Conservation (phyloP, 2,888 invertebrate genomes). For the Phengaris arion region DNA sequence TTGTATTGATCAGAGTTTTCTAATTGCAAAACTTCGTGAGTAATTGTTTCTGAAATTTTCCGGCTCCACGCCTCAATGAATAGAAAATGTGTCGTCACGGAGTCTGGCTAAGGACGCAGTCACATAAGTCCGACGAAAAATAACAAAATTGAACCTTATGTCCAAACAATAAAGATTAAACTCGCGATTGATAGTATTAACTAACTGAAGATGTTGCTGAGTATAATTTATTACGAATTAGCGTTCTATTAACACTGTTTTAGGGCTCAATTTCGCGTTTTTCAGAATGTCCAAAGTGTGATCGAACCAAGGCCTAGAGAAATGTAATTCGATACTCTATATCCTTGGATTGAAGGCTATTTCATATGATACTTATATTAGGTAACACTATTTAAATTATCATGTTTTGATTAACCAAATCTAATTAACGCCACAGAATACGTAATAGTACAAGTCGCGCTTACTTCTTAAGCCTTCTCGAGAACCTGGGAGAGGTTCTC, state of each 20-base stretch:
- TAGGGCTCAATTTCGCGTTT: neutral
- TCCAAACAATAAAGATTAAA: neutral
- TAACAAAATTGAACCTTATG: neutral
- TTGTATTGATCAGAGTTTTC: constrained; percentile 36
- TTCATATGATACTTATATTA: constrained; percentile 5
- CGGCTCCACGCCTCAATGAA: constrained; percentile 25
- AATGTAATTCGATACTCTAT: constrained; percentile 15
- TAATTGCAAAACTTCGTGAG: constrained; percentile 38
- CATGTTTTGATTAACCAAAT: neutral
- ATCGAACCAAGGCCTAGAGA: constrained; percentile 2
- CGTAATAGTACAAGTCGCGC: too few species aligned
- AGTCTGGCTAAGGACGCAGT: neutral
- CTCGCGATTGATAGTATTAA: neutral
- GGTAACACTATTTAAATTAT: neutral
- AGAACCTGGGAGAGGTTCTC: too few species aligned
- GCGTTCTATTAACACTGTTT: neutral
- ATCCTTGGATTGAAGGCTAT: constrained; percentile 15
- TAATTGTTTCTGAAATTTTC: constrained; percentile 34
- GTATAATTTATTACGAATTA: neutral
- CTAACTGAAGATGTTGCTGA: neutral
- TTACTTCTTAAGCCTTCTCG: too few species aligned
- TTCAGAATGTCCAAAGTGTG: neutral
- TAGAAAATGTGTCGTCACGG: constrained; percentile 28
- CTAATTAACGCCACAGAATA: neutral
- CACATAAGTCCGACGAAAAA: neutral